Conservation (phyloP, 2,113 vertebrate species). For the Osmerus mordax region DNA sequence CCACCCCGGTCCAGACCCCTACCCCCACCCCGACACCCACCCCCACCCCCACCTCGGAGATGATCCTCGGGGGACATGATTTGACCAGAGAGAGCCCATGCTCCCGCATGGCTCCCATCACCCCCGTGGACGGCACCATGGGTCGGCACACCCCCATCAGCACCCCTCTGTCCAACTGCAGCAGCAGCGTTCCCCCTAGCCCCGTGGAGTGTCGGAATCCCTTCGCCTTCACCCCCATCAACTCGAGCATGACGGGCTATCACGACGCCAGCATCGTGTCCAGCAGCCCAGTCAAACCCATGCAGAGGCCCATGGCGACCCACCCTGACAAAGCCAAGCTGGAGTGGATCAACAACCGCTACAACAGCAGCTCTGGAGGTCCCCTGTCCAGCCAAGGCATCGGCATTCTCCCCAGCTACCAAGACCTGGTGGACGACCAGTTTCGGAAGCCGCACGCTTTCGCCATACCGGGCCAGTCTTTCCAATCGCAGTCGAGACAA, state of each 20-base stretch:
- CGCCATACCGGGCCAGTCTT: slow-evolving; percentile 90
- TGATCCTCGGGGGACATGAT: slow-evolving; percentile 84
- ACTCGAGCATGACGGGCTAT: slow-evolving; percentile 87
- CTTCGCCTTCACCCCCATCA: slow-evolving; percentile 96
- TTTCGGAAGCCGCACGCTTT: slow-evolving; percentile 98
- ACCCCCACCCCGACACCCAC: slow-evolving; percentile 83
- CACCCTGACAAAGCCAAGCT: slow-evolving; percentile 96
- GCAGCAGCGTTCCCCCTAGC: slow-evolving; percentile 90
- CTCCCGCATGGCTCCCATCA: slow-evolving; percentile 82
- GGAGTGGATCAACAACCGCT: slow-evolving; percentile 97
- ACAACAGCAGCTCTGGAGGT: slow-evolving; percentile 75
- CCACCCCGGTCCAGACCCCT: slow-evolving; percentile 90
- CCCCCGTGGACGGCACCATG: slow-evolving; percentile 89
- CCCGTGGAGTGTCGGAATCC: slow-evolving; percentile 97
- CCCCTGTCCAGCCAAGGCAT: slow-evolving; percentile 80
- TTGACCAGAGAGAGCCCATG: slow-evolving; percentile 89
- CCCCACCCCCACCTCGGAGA: slow-evolving; percentile 91
- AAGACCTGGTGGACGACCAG: slow-evolving; percentile 90
- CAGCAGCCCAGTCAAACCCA: slow-evolving; percentile 94
- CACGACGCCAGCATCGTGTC: slow-evolving; percentile 90
- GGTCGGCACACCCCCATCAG: slow-evolving; percentile 91
- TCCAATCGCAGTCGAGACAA: slow-evolving; percentile 83
- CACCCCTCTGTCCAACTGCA: slow-evolving; percentile 95
- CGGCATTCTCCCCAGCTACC: slow-evolving; percentile 89
- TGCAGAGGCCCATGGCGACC: slow-evolving; percentile 97